A percentile compares a stretch with the other conserved stretches of the same genome.
Conservation (phyloP, 2,888 invertebrate genomes). For the Erebia aethiops region DNA sequence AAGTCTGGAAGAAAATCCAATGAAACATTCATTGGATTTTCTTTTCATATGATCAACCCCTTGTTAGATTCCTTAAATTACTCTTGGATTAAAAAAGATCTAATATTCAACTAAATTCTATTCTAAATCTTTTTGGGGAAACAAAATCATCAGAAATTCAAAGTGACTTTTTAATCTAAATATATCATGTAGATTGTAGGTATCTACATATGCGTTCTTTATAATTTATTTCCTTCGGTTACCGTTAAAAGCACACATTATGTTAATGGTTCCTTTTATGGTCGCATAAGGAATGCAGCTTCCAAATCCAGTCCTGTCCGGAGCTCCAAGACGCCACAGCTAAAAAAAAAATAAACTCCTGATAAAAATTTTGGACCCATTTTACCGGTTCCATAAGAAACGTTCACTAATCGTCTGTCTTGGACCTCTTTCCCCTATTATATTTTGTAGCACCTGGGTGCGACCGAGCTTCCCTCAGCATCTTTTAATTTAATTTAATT, state of each 20-base stretch:
- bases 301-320: slow-evolving; percentile 43
- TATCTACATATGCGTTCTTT: neutral
- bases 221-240: neutral
- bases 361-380: slow-evolving; percentile 6
- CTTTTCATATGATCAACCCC: no score
- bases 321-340: slow-evolving; percentile 42
- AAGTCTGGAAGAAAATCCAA: no score
- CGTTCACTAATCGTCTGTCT: neutral
- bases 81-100: no score
- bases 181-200: neutral
- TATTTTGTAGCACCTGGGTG: neutral
- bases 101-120: neutral
- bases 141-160: neutral
- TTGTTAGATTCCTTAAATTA: no score
- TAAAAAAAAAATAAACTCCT: slow-evolving; percentile 23
- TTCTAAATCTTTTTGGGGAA: no score
- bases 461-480: no score
- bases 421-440: neutral
- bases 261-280: slow-evolving; percentile 36
- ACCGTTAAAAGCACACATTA: slow-evolving; percentile 13
- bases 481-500: no score
- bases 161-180: neutral
- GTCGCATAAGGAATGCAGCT: slow-evolving; percentile 38
- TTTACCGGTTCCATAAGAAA: slow-evolving; percentile 2
- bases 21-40: no score